Base-by-base conservation (phyloP, 2,888 invertebrate genomes). In the Metallyticus violacea region DNA sequence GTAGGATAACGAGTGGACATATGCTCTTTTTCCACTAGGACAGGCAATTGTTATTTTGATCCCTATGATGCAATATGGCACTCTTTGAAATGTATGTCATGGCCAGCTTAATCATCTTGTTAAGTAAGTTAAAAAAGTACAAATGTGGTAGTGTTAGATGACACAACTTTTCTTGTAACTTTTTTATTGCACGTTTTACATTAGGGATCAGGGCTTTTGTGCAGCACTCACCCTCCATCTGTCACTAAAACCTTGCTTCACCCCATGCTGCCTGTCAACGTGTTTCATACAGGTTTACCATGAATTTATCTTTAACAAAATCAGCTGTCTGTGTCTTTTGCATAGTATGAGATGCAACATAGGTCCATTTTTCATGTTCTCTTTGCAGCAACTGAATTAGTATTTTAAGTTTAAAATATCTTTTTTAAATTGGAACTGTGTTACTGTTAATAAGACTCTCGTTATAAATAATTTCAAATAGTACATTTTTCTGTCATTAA, bases 71-170 rank as follows among this genome's bases (percentile, higher is more conserved):
- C 40, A 40, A 77, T 22, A 28, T 83, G 83, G 25, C 83, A 83
- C 83, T 15, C 79, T 79, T 78, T 78, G 77, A 85, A 85, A 85
- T 85, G 84, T 27, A 6, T 84, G 85, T 85, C 85, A 85, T 28
- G 85, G 29, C 62, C 15, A 77, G 15, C 22, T 85, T 28, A 85
- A 77, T 79, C 79, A 26, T 62, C 40, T n/a, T 79, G 79, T 79
- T 79, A 79, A 79, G 40, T 9, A 62, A 62, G 15, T 62, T 15
- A 62, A 62, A 62, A 62, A 62, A 22, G 40, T 62, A 62, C 40
- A 62, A 62, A 62, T 62, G 40, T 62, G 40, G 40, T 62, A 62
- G 40, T 62, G 40, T 62, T 62, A 62, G 9, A 15, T 22, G 40
- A 62, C 40, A 62, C 40, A 62, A 62, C 40, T 62, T 62, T 15